Evolutionary conservation across 2,797 vertebrate genomes (phyloP), one percentile per base, ranked within the genome.

Genomic region (Rhabdomys pumilio): DNA sequence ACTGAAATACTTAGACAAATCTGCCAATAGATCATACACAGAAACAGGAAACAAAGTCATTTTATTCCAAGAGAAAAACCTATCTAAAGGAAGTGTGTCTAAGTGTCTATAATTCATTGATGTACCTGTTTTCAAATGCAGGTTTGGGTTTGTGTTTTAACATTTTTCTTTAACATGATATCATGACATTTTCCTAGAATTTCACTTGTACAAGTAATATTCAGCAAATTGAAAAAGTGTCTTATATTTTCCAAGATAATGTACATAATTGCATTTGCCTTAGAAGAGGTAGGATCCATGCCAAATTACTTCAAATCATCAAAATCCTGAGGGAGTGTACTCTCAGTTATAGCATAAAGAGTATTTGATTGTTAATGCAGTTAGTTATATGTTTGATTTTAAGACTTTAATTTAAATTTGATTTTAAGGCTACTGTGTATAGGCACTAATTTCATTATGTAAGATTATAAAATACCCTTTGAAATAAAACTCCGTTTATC

Each of bases 291-390:
- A 97, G 93, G 22, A 3, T 84, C 91, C 79, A 84, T 10, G 91
- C 84, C 80, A 97, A 98, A 96, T 96, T 41, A 93, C 31, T 94
- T 34, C 80, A 55, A 97, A 98, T 88, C 24, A 97, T 97, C 96
- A 79, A 9, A 95, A 97, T 95, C 67, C 29, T 34, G 63, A 24
- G 79, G 47, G 2, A 0, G 95, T 94, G 93, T 92, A 83, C 89
- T 77, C 82, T 87, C 63, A 72, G 29, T 88, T 24, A 95, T 3
- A 15, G 95, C 9, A 47, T 83, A 97, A 90, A 91, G 38, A 79
- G 11, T 44, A 82, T 77, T 94, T 17, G 38, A 69, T 96, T 92
- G 55, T 87, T 91, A 75, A 90, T 89, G 34, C 13, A 95, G 15
- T 89, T 89, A 72, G 75, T 29, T 84, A 94, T 47, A 41, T 93